Conservation (phyloP, 2,888 invertebrate species). For the Stenichneumon culpator region DNA sequence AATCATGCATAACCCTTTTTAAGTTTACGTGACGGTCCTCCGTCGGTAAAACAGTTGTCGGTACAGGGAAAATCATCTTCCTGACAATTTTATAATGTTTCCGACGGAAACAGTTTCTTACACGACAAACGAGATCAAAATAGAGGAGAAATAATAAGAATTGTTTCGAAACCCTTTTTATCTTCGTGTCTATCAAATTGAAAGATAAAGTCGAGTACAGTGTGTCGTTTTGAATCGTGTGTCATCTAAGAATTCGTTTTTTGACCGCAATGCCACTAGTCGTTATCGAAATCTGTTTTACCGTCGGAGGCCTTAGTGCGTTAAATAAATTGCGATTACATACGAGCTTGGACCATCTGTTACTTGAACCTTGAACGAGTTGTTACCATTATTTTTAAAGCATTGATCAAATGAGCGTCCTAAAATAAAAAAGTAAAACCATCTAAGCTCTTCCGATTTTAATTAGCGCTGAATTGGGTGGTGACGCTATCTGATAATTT, state of each 20-base stretch:
- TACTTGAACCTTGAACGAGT: conserved; percentile 16
- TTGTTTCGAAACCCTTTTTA: not conserved
- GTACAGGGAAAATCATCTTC: not conserved
- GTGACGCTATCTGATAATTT: conserved; percentile 27
- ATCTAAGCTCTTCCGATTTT: conserved; percentile 51
- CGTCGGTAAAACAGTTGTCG: not conserved
- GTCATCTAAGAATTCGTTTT: not conserved
- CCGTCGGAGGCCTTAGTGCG: conserved; percentile 22
- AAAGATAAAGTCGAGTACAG: not conserved
- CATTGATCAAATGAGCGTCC: not conserved
- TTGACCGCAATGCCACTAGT: not conserved
- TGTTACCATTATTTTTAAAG: conserved; percentile 13
- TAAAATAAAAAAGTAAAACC: conserved; percentile 3
- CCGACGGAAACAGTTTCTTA: not conserved
- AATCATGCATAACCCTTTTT: conserved; percentile 12
- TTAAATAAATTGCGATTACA: conserved; percentile 47
- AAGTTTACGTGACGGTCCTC: not conserved
- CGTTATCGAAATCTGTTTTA: not conserved
- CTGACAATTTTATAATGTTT: not conserved
- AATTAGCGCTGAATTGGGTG: conserved; percentile 25
- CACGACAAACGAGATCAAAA: not conserved
- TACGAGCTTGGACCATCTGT: too few relatives aligned
- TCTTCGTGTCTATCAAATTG: not conserved
- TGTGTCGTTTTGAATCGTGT: not conserved
- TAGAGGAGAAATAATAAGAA: not conserved